A percentile compares a stretch with the other conserved stretches of the same genome.
phyloP scores from a whole-genome alignment of 2,888 invertebrate genomes.

The Eristalis intricaria region DNA sequence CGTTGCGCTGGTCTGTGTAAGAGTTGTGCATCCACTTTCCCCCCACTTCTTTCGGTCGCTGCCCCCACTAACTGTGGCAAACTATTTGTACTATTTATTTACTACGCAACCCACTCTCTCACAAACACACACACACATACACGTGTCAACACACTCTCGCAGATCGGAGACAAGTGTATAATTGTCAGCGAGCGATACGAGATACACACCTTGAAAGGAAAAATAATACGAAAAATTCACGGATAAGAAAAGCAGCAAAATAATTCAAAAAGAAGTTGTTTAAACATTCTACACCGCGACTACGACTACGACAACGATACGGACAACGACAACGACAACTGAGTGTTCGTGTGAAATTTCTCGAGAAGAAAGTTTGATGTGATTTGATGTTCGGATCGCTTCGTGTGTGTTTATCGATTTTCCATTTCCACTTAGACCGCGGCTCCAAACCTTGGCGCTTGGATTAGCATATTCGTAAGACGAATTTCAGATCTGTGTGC shows the following conservation, averaged over 20 bases:
- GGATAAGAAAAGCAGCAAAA: conserved; percentile 15
- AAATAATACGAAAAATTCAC: conserved; percentile 57
- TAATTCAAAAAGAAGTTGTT: conserved; percentile 38
- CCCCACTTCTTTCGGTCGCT: not conserved
- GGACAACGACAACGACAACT: conserved; percentile 16
- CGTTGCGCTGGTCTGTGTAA: conserved; percentile 6
- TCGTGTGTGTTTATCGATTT: conserved; percentile 31
- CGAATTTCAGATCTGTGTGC: conserved; percentile 16
- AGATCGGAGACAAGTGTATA: conserved; percentile 60
- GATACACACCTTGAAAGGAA: conserved; percentile 71
- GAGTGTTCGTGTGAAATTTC: conserved; percentile 67
- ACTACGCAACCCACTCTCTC: conserved; percentile 44
- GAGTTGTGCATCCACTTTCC: conserved; percentile 22
- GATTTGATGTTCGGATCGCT: conserved; percentile 42
- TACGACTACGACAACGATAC: conserved; percentile 5
- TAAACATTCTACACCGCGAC: conserved; percentile 63
- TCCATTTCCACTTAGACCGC: conserved; percentile 14
- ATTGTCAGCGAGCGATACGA: conserved; percentile 52
- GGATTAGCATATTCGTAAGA: conserved; percentile 28
- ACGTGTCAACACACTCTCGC: conserved; percentile 9
- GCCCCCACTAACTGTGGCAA: conserved; percentile 41
- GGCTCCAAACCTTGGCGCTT: conserved; percentile 2
- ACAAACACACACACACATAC: not conserved
- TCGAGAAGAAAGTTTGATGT: conserved; percentile 69
- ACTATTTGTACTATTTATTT: conserved; percentile 67